A percentile compares a stretch with the other conserved stretches of the same genome.
Conservation (phyloP, 2,888 invertebrate species). For the Blera fallax region DNA sequence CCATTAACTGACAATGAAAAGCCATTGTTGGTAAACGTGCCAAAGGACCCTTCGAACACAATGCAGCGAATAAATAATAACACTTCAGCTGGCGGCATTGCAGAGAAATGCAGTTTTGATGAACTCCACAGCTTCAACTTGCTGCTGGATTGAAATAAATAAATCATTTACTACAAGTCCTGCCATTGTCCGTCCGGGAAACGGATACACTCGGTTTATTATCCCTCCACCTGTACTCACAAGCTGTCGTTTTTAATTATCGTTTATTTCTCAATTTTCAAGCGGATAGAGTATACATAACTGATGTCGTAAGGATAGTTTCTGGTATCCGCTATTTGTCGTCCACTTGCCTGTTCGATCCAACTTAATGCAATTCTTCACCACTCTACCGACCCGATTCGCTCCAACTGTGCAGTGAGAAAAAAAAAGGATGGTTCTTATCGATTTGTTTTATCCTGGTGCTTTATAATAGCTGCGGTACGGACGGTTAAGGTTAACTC, state of each 20-base stretch:
- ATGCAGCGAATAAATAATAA: conserved; percentile 14
- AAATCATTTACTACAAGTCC: conserved; percentile 43
- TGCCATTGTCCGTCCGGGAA: conserved; percentile 14
- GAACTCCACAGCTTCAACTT: conserved; percentile 3
- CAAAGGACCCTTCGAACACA: not conserved
- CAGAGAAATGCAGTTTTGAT: conserved; percentile 34
- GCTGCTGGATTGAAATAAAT: conserved; percentile 20
- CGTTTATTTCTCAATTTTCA: conserved; percentile 47
- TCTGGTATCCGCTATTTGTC: not conserved
- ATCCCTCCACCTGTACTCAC: not conserved
- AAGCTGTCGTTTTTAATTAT: conserved; percentile 50
- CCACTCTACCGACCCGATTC: not conserved
- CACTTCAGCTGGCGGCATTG: not conserved
- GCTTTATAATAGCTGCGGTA: conserved; percentile 20
- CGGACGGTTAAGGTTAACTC: conserved; percentile 39
- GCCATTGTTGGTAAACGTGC: conserved; percentile 18
- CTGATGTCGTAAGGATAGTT: not conserved
- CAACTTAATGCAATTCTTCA: conserved; percentile 23
- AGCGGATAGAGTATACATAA: not conserved
- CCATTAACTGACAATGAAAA: conserved; percentile 29
- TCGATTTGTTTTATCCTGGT: conserved; percentile 46
- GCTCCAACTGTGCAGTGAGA: not conserved
- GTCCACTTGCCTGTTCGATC: not conserved
- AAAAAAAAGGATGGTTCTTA: conserved; percentile 10
- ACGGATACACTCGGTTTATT: conserved; percentile 3